These are phyloP conservation scores for Temnothorax longispinosus DNA, from an alignment of 1,140 invertebrate genomes.

Conservation along the genomic window DNA sequence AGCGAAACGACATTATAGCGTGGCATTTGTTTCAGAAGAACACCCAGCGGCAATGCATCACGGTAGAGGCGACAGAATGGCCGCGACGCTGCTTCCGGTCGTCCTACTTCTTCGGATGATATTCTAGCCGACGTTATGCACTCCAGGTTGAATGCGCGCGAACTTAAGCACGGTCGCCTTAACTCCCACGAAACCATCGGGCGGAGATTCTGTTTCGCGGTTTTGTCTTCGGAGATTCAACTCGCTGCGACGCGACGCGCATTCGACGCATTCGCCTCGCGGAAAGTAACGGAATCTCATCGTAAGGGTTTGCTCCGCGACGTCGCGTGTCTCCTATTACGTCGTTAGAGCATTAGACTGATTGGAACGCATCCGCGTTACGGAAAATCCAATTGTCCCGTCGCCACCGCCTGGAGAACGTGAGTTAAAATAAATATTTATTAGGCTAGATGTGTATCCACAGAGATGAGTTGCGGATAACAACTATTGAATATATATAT, in stretches of 20 bases:
- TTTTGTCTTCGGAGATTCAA: constrained; percentile 43
- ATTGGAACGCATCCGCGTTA: constrained; percentile 13
- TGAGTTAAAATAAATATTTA: constrained; percentile 13
- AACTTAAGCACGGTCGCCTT: constrained; percentile 38
- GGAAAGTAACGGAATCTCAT: constrained; percentile 39
- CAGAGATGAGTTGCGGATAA: not conserved
- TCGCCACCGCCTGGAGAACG: not conserved
- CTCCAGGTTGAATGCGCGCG: constrained; percentile 37
- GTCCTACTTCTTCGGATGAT: constrained; percentile 75
- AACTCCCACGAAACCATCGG: constrained; percentile 35
- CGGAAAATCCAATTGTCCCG: constrained; percentile 16
- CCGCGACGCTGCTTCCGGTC: constrained; percentile 73
- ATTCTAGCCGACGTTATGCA: constrained; percentile 69
- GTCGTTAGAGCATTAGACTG: constrained; percentile 29
- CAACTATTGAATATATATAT: not conserved
- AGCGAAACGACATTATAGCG: constrained; percentile 52
- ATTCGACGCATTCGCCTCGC: constrained; percentile 38
- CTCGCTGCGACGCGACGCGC: constrained; percentile 41
- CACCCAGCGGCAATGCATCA: constrained; percentile 86
- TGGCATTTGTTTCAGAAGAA: constrained; percentile 83
- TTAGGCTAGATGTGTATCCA: not conserved
- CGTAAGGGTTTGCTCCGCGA: not conserved
- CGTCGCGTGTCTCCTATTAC: constrained; percentile 29
- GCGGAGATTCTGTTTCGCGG: constrained; percentile 45
- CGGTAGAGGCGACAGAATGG: constrained; percentile 78